Base-by-base conservation (phyloP, 1,140 invertebrate species). In the Tetranychus cinnabarinus region DNA sequence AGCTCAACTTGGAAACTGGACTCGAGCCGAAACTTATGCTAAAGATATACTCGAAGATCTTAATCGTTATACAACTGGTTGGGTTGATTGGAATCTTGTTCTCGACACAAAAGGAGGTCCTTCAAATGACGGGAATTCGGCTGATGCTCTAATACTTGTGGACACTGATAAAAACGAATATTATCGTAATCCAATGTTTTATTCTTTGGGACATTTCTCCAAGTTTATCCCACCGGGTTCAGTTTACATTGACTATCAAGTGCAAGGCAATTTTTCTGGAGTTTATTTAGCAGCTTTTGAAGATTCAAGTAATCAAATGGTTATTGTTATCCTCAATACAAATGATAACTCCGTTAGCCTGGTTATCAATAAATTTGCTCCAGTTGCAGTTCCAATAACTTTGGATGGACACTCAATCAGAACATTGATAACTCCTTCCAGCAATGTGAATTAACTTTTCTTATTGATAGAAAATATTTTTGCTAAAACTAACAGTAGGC, bases 111-210 rank as follows among this genome's bases (percentile, higher is more conserved):
- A 72, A 60, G 76, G 76, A 42, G 75, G 75, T 33, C 75, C 75
- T 34, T 77, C 72, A 66, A 76, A 72, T 71, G 72, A 69, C 6
- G 64, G 69, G 13, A 77, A 77, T 62, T 70, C 70, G 65, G 73
- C 75, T 12, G 75, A 77, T 64, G 72, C 71, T 61, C 70, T 76
- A 23, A 70, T 77, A 46, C 72, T 77, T 63, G 70, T 77, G 1
- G 71, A 75, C 65, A 63, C 64, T 12, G 56, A 13, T 36, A 48
- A 10, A 13, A 23, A 64, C 6, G 72, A 73, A 63, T 77, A 77
- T 63, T 78, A 76, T 67, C 77, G 77, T 64, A 74, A 78, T 59
- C 77, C 77, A 6, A 77, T 76, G 74, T 78, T 71, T 66, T 78
- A 78, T 68, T 71, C 70, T 12, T 62, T 78, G 61, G 77, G 72